Evolutionary conservation across 2,113 vertebrate species (phyloP).

Genomic region (Myocastor coypus): DNA sequence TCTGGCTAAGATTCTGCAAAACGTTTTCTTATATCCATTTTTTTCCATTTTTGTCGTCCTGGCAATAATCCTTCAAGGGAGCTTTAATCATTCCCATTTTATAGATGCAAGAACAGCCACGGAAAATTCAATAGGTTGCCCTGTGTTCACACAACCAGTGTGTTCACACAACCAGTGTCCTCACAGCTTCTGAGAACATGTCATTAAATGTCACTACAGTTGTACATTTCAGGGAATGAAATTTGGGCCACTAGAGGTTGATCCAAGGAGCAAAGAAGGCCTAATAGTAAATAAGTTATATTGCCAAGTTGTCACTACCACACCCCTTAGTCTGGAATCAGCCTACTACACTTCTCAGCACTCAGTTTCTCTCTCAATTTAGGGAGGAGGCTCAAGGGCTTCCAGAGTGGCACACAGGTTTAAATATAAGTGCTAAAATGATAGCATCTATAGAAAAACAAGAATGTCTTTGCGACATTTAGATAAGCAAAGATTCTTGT

Average conservation of each 20-base stretch:
- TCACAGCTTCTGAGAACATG: neutral
- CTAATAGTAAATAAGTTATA: neutral
- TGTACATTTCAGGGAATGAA: neutral
- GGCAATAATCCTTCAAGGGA: neutral
- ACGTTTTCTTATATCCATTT: neutral
- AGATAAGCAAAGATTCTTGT: conserved; percentile 22
- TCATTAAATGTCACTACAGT: neutral
- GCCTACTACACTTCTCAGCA: neutral
- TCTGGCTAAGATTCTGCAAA: neutral
- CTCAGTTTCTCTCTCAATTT: neutral
- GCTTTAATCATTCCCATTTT: conserved; percentile 48
- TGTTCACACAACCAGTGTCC: neutral
- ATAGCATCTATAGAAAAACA: neutral
- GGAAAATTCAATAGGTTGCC: neutral
- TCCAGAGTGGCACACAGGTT: neutral
- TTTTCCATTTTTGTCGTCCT: neutral
- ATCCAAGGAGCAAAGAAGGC: neutral
- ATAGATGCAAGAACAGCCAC: conserved; percentile 22
- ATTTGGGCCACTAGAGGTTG: neutral
- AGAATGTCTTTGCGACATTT: neutral
- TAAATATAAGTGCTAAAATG: neutral
- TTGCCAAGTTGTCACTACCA: neutral
- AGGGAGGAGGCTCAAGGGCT: neutral
- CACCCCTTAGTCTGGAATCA: neutral
- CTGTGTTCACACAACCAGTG: neutral